Evolutionary conservation across 2,797 vertebrate genomes (phyloP), one percentile per base, ranked within the genome.

Genomic region (Epinephelus awoara): DNA sequence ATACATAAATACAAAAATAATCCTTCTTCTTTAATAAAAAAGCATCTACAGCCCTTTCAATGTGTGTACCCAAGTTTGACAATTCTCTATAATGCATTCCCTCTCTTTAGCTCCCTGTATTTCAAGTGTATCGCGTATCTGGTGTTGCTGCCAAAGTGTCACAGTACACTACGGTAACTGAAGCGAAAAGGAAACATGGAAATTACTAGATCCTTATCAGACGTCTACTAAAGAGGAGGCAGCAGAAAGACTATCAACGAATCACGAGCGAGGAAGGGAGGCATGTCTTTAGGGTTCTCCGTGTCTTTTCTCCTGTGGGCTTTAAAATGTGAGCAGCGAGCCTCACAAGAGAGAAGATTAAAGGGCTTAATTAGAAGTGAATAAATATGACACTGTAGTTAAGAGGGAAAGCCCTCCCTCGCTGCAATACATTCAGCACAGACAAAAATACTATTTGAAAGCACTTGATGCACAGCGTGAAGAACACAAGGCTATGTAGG

Each of bases 351-450:
- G 83, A 77, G 70, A 52, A 55, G 83, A 90, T 90, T 91, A 86
- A 83, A 88, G 76, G 87, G 76, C 79, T 93, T 94, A 94, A 95
- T 95, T 94, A 94, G 82, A 82, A 81, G 70, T 72, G 90, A 91
- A 92, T 94, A 91, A 94, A 91, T 93, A 89, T 72, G 82, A 91
- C 79, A 84, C 84, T 85, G 92, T 93, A 91, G 87, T 94, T 94
- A 93, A 93, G 69, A 88, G 77, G 76, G 82, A 83, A 64, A 80
- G 72, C 70, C 70, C 65, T 86, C 66, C 14, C 80, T 76, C 44
- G 27, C 54, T 74, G 62, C 67, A 69, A 88, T 72, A 67, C 63
- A 80, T 75, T 87, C 66, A 73, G 49, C 54, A 23, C 3, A 19
- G 55, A 78, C 56, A 80, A 70, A 85, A 79, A 75, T 19, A 15